Conservation (phyloP, 2,113 vertebrate genomes). For the Pedetes capensis region DNA sequence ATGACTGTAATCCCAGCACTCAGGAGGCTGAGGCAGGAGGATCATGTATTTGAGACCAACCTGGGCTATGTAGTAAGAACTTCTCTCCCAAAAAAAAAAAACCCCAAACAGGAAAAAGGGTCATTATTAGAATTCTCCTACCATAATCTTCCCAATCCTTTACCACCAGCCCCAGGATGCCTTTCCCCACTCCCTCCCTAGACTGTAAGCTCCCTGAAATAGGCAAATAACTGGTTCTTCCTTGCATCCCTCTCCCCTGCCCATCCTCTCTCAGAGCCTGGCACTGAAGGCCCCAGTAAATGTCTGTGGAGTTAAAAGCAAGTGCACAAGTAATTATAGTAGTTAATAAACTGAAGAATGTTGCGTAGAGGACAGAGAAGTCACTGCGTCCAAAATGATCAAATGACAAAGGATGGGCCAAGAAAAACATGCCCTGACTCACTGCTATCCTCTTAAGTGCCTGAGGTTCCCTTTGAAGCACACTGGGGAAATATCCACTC, state of each 20-base stretch:
- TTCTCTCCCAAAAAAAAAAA: background rate
- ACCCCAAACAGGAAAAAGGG: no score
- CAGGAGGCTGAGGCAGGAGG: background rate
- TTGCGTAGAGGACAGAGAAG: slow-evolving; percentile 27
- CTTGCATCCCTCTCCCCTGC: background rate
- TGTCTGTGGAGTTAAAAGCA: background rate
- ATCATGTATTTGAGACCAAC: background rate
- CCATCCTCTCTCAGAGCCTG: background rate
- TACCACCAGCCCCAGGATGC: rapidly evolving
- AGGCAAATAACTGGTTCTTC: background rate
- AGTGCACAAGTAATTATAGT: slow-evolving; percentile 62
- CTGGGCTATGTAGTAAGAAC: background rate
- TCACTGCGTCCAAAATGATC: slow-evolving; percentile 26
- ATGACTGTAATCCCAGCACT: background rate
- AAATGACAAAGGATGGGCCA: slow-evolving; percentile 40
- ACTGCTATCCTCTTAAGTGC: background rate
- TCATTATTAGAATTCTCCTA: background rate
- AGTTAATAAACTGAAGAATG: slow-evolving; percentile 65
- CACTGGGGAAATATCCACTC: background rate
- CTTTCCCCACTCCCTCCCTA: background rate
- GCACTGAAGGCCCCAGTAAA: background rate
- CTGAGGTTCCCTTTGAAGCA: background rate
- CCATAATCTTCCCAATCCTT: background rate
- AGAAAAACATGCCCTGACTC: background rate
- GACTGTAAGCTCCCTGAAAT: background rate